Evolutionary conservation across 2,888 invertebrate genomes (phyloP).

Genomic region (Calliphora vomitoria): DNA sequence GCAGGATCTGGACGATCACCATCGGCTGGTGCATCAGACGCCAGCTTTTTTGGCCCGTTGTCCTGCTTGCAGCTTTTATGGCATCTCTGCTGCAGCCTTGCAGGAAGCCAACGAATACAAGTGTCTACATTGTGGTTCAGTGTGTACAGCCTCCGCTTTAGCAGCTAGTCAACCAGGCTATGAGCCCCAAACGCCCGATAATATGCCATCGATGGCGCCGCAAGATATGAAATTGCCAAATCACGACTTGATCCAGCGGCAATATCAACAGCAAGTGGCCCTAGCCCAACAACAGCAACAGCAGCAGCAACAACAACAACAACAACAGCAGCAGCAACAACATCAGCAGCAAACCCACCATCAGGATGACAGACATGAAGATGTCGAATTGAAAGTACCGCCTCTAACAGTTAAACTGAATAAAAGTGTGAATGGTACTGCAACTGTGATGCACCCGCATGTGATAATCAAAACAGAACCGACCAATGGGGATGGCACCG

Average conservation of each 20-base stretch:
- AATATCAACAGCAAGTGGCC: slow-evolving; percentile 68
- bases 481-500: slow-evolving; percentile 78
- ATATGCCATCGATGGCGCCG: slow-evolving; percentile 80
- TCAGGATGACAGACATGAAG: slow-evolving; percentile 75
- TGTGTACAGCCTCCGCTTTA: slow-evolving; percentile 79
- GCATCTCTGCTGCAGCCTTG: slow-evolving; percentile 80
- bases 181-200: slow-evolving; percentile 78
- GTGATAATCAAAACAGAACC: slow-evolving; percentile 83
- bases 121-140: slow-evolving; percentile 82
- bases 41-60: slow-evolving; percentile 83
- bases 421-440: slow-evolving; percentile 79
- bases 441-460: slow-evolving; percentile 80
- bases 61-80: slow-evolving; percentile 82
- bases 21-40: slow-evolving; percentile 81
- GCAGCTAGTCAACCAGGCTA: slow-evolving; percentile 77
- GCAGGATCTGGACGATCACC: slow-evolving; percentile 82
- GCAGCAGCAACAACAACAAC: slow-evolving; percentile 79
- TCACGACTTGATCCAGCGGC: slow-evolving; percentile 68
- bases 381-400: slow-evolving; percentile 81
- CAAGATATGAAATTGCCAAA: slow-evolving; percentile 80
- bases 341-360: slow-evolving; percentile 77
- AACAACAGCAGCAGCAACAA: slow-evolving; percentile 77
- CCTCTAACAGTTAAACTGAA: slow-evolving; percentile 83
- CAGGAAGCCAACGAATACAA: slow-evolving; percentile 83
- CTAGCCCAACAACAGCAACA: slow-evolving; percentile 75